phyloP scores from a whole-genome alignment of 1,140 invertebrate species.

The Agrypnia vestita region DNA sequence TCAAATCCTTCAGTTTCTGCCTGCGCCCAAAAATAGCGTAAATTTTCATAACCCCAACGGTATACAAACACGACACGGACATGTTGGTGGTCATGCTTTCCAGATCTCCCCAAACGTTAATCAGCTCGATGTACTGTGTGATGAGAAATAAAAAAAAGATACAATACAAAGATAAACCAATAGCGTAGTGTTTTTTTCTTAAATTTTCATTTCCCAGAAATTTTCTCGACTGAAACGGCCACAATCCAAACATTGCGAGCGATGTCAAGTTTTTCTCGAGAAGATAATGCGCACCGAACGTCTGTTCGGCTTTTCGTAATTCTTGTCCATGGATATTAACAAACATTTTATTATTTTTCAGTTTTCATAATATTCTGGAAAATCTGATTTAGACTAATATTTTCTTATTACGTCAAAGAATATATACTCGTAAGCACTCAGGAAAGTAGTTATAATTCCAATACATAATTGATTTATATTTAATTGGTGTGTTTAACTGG shows the following conservation, averaged over 20 bases:
- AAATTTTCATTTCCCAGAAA: slow-evolving; percentile 52
- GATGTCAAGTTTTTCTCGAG: slow-evolving; percentile 56
- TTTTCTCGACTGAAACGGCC: slow-evolving; percentile 53
- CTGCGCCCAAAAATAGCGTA: slow-evolving; percentile 54
- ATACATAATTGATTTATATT: background rate
- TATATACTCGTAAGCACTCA: too few relatives aligned
- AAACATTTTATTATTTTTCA: too few relatives aligned
- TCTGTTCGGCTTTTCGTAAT: background rate
- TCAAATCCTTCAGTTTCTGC: slow-evolving; percentile 44
- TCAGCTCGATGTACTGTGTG: slow-evolving; percentile 58
- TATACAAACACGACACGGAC: slow-evolving; percentile 58
- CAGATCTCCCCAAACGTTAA: slow-evolving; percentile 57
- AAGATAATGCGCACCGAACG: slow-evolving; percentile 33
- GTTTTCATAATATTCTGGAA: too few relatives aligned
- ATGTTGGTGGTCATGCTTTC: slow-evolving; percentile 61
- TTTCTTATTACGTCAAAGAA: too few relatives aligned
- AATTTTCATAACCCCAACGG: slow-evolving; percentile 55
- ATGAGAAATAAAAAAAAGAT: slow-evolving; percentile 56
- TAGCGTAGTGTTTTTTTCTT: slow-evolving; percentile 40
- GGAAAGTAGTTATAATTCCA: too few relatives aligned
- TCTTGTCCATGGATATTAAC: background rate
- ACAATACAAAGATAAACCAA: slow-evolving; percentile 49
- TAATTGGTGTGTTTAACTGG: too few relatives aligned
- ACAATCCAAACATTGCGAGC: slow-evolving; percentile 56
- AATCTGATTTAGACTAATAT: too few relatives aligned